Conservation (phyloP, 30 jellyfish, hydroid and myxozoan species). For the Aurelia sp. region DNA sequence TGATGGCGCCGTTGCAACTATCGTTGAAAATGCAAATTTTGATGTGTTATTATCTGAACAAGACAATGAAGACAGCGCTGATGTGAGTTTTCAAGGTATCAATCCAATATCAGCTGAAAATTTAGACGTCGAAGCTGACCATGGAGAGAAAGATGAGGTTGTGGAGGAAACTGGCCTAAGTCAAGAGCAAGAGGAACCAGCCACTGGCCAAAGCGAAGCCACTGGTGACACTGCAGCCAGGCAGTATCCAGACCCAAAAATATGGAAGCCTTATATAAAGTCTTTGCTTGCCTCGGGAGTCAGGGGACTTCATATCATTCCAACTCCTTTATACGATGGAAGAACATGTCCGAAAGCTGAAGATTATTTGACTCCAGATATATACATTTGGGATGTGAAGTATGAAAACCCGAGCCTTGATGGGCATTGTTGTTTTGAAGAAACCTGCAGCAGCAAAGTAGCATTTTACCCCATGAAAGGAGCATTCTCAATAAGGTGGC, state of each 20-base stretch:
- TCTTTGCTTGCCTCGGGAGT: constrained; percentile 75
- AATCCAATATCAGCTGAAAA: constrained; percentile 5
- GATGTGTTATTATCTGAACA: constrained; percentile 61
- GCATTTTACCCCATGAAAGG: constrained; percentile 73
- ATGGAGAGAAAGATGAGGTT: background rate
- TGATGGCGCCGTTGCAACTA: constrained; percentile 75
- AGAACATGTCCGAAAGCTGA: constrained; percentile 64
- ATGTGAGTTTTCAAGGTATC: constrained; percentile 20
- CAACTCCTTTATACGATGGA: constrained; percentile 35
- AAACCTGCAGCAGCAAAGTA: constrained; percentile 66
- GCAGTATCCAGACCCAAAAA: constrained; percentile 61
- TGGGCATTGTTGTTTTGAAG: constrained; percentile 54
- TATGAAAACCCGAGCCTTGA: constrained; percentile 68
- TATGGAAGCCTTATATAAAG: constrained; percentile 85
- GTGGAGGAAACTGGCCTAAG: background rate
- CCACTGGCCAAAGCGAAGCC: no score
- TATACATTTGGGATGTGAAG: constrained; percentile 88
- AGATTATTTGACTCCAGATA: constrained; percentile 81
- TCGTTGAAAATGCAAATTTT: constrained; percentile 46
- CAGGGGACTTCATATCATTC: constrained; percentile 37
- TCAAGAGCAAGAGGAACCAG: background rate
- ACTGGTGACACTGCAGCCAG: no score
- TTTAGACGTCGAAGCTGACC: background rate
- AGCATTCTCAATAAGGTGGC: constrained; percentile 73
- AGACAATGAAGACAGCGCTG: constrained; percentile 40